These are phyloP conservation scores for Brenthis hecate DNA, from an alignment of 2,888 invertebrate genomes.

Conservation along the genomic window DNA sequence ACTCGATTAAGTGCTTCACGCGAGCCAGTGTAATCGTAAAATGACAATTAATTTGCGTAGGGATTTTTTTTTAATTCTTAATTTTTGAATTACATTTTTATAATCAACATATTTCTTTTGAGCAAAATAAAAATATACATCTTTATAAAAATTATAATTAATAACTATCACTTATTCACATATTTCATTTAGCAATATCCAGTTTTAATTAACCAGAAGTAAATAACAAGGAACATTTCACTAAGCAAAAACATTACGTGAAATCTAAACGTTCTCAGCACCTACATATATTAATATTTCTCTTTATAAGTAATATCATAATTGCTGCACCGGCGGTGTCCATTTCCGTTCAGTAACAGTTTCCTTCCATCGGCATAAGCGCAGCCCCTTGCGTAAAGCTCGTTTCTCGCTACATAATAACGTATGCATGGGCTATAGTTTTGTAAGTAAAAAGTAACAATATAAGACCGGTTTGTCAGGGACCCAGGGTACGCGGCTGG, in stretches of 20 bases:
- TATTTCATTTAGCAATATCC: too few species aligned
- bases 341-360: conserved; percentile 76
- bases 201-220: too few species aligned
- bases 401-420: conserved; percentile 56
- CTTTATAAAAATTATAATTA: too few species aligned
- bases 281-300: conserved; percentile 27
- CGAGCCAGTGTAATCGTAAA: too few species aligned
- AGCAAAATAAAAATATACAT: too few species aligned
- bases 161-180: too few species aligned
- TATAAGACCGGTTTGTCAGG: conserved; percentile 65
- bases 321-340: conserved; percentile 55
- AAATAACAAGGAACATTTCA: neutral
- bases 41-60: too few species aligned
- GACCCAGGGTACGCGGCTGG: conserved; percentile 40
- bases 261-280: conserved; percentile 5
- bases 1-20: too few species aligned
- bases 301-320: conserved; percentile 44
- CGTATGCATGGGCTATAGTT: conserved; percentile 70
- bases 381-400: conserved; percentile 58
- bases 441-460: conserved; percentile 68
- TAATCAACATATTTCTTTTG: too few species aligned
- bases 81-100: too few species aligned
- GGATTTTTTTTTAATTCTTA: too few species aligned
- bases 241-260: conserved; percentile 4
- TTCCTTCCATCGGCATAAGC: conserved; percentile 63